Base-by-base conservation (phyloP, 2,888 invertebrate species). In the Kryphioiulus occultus region DNA sequence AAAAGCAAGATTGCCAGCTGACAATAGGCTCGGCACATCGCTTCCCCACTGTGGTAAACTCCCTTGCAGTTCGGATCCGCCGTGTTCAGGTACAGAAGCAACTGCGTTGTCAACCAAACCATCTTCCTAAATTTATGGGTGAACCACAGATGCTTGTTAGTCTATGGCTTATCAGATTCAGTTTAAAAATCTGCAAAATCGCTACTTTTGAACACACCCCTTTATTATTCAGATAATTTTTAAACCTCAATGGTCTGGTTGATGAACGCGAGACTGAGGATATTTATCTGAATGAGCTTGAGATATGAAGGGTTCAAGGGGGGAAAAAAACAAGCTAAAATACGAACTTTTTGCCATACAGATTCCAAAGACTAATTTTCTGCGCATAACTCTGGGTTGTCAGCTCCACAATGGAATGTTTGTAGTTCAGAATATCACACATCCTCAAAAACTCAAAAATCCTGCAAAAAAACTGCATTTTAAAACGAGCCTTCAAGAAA, bases 371-470 rank as follows among this genome's bases (percentile, higher is more conserved):
- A 0, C 96, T 96, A 0, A 97, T 95, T 90, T 96, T 95, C 92
- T 97, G 95, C 0, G 96, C 95, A 90, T 96, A 94, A 32, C 96
- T 96, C 89, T 95, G 95, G 89, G 96, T 95, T 89, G 96, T 95
- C 87, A 97, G 93, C 90, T 97, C 97, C 3, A 95, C 94, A 93
- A 96, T 94, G 0, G 96, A 96, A 91, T 97, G 95, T 89, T 96
- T 95, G 91, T 95, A 96, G 92, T 97, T 97, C 15, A 97, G 93
- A 19, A 96, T 94, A 91, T 98, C 97, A 89, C 97, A 96, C 92
- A 95, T 96, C 90, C 95, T 94, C 88, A 97, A 93, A 86, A 96
- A 94, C 94, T 97, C 93, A 86, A 94, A 94, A 44, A 93, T 92
- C 89, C 92, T 92, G 42, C 10, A 88, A 90, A 19, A 68, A 26